A percentile compares a stretch with the other conserved stretches of the same genome.
phyloP scores from a whole-genome alignment of 2,113 vertebrate species.

The Semnornis frantzii region DNA sequence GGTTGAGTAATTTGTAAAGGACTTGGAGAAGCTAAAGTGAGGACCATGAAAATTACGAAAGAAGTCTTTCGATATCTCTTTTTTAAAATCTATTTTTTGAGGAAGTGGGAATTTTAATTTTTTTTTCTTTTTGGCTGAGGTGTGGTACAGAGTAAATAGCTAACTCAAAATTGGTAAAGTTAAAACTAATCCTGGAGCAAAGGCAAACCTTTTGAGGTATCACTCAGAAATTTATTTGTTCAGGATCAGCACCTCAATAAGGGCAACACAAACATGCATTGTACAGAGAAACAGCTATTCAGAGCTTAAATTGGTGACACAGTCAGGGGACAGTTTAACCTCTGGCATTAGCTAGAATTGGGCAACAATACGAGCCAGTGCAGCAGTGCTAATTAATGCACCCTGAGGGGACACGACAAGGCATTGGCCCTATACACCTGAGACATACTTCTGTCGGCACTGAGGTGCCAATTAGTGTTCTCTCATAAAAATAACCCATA shows the following conservation, averaged over 20 bases:
- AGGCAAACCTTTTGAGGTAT: neutral
- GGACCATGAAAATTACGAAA: neutral
- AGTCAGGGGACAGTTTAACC: constrained; percentile 52
- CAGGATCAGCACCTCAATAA: neutral
- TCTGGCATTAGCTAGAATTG: constrained; percentile 52
- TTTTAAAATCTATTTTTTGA: neutral
- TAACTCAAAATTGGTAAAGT: neutral
- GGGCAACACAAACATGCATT: neutral
- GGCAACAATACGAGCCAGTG: constrained; percentile 2
- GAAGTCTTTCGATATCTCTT: neutral
- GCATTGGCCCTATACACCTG: constrained; percentile 42
- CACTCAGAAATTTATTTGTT: neutral
- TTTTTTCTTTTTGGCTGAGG: neutral
- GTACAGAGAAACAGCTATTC: neutral
- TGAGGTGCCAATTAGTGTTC: constrained; percentile 12
- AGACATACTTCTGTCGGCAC: constrained; percentile 20
- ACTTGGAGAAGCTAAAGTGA: neutral
- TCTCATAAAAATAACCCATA: neutral
- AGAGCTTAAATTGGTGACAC: neutral
- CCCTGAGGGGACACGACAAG: constrained; percentile 39
- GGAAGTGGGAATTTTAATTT: neutral
- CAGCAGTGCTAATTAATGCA: constrained; percentile 53
- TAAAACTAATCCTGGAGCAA: neutral
- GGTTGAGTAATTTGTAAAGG: neutral
- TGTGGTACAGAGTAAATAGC: neutral